A percentile compares a stretch with the other conserved stretches of the same genome.
phyloP scores from a whole-genome alignment of 2,113 vertebrate genomes.

The Neolamprologus sp. region DNA sequence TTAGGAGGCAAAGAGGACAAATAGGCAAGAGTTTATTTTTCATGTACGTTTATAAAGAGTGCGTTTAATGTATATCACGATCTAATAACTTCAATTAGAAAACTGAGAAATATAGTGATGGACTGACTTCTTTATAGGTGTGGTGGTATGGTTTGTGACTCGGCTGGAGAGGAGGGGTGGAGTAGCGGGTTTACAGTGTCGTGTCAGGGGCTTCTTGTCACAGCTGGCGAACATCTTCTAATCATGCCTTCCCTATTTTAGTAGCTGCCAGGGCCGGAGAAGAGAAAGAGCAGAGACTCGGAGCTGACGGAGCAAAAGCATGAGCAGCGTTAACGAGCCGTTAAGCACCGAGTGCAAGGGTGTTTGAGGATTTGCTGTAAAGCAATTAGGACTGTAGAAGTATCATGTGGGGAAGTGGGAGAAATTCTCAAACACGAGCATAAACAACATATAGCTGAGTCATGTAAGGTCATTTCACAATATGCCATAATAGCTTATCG shows the following conservation, averaged over 20 bases:
- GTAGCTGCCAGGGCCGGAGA: accelerated
- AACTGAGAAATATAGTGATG: background rate
- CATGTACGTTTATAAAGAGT: background rate
- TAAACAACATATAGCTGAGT: background rate
- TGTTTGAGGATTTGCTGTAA: background rate
- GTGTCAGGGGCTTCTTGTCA: background rate
- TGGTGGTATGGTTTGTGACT: background rate
- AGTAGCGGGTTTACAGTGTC: background rate
- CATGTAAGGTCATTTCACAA: background rate
- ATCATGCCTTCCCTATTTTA: background rate
- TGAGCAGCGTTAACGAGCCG: background rate
- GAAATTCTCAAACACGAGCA: background rate
- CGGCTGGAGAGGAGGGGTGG: background rate
- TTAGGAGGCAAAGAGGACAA: background rate
- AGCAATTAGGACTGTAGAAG: background rate
- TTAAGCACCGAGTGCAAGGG: accelerated
- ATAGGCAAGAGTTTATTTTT: background rate
- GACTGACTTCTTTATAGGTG: background rate
- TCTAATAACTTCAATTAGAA: background rate
- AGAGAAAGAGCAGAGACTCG: background rate
- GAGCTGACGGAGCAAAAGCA: background rate
- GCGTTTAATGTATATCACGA: background rate
- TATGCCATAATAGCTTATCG: background rate
- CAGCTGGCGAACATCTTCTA: background rate
- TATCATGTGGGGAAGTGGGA: background rate